phyloP scores from a whole-genome alignment of 2,888 invertebrate genomes.

The Bellardia bayeri region DNA sequence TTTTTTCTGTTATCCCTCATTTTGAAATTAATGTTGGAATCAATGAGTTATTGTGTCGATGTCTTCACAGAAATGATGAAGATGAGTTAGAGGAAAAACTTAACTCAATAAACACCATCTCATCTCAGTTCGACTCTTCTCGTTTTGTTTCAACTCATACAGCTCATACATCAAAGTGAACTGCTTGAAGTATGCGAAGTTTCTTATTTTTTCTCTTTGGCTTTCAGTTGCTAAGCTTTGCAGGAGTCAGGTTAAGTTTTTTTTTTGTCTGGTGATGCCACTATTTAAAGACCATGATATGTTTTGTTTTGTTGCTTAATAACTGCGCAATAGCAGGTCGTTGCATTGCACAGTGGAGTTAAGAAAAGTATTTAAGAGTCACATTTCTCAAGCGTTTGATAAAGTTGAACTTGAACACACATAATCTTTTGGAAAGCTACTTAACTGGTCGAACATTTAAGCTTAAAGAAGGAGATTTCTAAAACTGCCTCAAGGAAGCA shows the following conservation, averaged over 20 bases:
- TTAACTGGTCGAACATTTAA: too few species aligned
- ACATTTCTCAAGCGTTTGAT: too few species aligned
- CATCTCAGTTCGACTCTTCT: background rate
- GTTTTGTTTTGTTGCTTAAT: conserved; percentile 40
- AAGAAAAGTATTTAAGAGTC: background rate
- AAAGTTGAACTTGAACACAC: too few species aligned
- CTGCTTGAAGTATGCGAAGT: conserved; percentile 44
- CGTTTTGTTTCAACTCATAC: conserved; percentile 10
- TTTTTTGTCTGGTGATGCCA: conserved; percentile 42
- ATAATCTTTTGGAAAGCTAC: too few species aligned
- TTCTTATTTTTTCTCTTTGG: conserved; percentile 18
- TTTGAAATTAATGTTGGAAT: conserved; percentile 46
- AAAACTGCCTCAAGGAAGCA: too few species aligned
- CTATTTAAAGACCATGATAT: conserved; percentile 45
- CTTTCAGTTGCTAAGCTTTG: conserved; percentile 15
- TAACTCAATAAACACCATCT: conserved; percentile 69
- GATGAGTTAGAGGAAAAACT: conserved; percentile 46
- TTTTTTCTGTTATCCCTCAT: conserved; percentile 35
- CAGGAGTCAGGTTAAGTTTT: conserved; percentile 44
- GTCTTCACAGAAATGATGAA: conserved; percentile 49
- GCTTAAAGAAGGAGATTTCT: too few species aligned
- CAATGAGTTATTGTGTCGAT: conserved; percentile 64
- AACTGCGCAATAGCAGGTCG: conserved; percentile 23
- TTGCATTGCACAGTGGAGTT: conserved; percentile 36
- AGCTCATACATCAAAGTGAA: conserved; percentile 62